Conservation (phyloP, 2,797 vertebrate species). For the Sebastes kiyomatsui region DNA sequence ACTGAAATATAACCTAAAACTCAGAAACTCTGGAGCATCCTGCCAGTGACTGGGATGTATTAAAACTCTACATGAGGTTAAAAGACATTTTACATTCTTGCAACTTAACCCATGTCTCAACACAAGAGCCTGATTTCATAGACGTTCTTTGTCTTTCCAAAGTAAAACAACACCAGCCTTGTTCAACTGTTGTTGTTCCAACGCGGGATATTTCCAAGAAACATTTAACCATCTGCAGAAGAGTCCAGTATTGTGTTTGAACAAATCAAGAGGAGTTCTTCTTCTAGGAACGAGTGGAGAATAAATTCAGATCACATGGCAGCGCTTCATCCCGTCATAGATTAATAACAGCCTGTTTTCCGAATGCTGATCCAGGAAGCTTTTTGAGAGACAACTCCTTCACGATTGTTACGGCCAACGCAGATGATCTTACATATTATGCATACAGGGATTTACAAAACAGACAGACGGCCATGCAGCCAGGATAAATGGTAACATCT, state of each 20-base stretch:
- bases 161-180: conserved; percentile 22
- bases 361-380: conserved; percentile 52
- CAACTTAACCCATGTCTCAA: background rate
- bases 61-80: background rate
- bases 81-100: conserved; percentile 1
- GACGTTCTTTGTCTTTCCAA: conserved; percentile 11
- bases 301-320: conserved; percentile 61
- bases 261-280: conserved; percentile 42
- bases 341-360: conserved; percentile 62
- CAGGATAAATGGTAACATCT: background rate
- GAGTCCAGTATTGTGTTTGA: conserved; percentile 37
- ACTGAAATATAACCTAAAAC: background rate
- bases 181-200: conserved; percentile 16
- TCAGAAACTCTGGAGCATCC: background rate
- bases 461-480: conserved; percentile 6
- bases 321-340: conserved; percentile 38
- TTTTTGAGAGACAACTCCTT: conserved; percentile 32
- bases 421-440: conserved; percentile 12
- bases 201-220: conserved; percentile 55
- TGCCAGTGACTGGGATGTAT: background rate
- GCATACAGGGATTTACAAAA: conserved; percentile 10
- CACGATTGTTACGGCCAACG: conserved; percentile 17
- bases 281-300: conserved; percentile 49
- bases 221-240: conserved; percentile 59
- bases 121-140: conserved; percentile 11